These are phyloP conservation scores for Chloropsis cyanopogon DNA, from an alignment of 2,113 vertebrate genomes.

Conservation along the genomic window DNA sequence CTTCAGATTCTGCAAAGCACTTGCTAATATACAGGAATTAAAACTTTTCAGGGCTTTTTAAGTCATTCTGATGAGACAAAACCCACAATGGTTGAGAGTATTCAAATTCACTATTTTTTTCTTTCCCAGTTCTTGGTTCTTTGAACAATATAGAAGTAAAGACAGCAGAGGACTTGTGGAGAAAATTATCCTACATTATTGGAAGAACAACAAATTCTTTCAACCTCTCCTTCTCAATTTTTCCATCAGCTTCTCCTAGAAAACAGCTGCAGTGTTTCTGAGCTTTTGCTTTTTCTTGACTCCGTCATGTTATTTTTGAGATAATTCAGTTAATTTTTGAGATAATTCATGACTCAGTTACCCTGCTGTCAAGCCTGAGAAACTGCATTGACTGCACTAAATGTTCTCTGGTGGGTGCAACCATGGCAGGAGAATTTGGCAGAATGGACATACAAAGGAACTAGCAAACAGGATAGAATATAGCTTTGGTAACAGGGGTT, in stretches of 20 bases:
- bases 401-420: not conserved
- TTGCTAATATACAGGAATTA: not conserved
- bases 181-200: not conserved
- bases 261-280: not conserved
- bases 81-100: not conserved
- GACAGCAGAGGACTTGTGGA: not conserved
- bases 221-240: not conserved
- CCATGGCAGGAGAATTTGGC: not conserved
- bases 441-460: not conserved
- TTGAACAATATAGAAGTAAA: not conserved
- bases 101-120: not conserved
- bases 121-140: not conserved
- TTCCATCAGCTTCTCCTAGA: not conserved
- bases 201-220: not conserved
- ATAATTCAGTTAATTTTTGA: conserved; percentile 45
- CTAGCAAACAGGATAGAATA: not conserved
- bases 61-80: not conserved
- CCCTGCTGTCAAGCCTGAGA: conserved; percentile 19
- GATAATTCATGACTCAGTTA: conserved; percentile 24
- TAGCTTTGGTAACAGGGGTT: not conserved
- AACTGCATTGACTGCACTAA: not conserved
- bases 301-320: conserved; percentile 5
- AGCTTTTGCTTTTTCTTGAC: not conserved
- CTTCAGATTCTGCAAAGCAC: not conserved
- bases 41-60: not conserved